Conservation (phyloP, 2,113 vertebrate genomes). For the Choloepus hoffmanni region DNA sequence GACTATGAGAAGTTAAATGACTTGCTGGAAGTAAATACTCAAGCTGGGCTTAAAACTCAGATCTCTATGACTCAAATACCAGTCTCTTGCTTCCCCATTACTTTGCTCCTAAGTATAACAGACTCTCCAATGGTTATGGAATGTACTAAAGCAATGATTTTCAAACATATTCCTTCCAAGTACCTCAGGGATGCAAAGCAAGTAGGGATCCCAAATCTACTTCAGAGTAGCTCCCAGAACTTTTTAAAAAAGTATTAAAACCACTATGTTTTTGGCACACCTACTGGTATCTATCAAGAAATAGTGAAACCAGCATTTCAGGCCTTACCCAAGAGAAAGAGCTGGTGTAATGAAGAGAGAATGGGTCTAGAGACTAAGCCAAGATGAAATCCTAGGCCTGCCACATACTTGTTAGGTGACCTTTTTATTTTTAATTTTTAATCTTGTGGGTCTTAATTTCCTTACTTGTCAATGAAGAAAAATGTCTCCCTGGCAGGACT, state of each 20-base stretch:
- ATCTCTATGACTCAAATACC: conserved; percentile 4
- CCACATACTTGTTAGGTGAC: neutral
- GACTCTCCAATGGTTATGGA: neutral
- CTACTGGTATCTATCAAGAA: neutral
- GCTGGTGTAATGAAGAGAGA: neutral
- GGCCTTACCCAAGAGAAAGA: neutral
- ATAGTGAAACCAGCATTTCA: conserved; percentile 40
- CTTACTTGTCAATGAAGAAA: neutral
- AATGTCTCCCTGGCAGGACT: neutral
- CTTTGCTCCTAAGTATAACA: neutral
- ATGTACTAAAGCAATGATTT: conserved; percentile 40
- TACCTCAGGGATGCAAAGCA: neutral
- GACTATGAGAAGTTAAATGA: neutral
- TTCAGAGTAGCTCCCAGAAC: conserved; percentile 17
- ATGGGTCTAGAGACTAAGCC: neutral
- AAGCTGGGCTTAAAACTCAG: neutral
- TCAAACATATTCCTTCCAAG: conserved; percentile 12
- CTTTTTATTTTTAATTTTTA: neutral
- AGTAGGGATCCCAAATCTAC: neutral
- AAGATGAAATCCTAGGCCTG: neutral
- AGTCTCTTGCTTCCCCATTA: neutral
- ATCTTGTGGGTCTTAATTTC: neutral
- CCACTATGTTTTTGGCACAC: neutral
- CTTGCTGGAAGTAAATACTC: neutral
- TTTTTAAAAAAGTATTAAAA: conserved; percentile 44